Base-by-base conservation (phyloP, 2,888 invertebrate species). In the Nomada goodeniana region DNA sequence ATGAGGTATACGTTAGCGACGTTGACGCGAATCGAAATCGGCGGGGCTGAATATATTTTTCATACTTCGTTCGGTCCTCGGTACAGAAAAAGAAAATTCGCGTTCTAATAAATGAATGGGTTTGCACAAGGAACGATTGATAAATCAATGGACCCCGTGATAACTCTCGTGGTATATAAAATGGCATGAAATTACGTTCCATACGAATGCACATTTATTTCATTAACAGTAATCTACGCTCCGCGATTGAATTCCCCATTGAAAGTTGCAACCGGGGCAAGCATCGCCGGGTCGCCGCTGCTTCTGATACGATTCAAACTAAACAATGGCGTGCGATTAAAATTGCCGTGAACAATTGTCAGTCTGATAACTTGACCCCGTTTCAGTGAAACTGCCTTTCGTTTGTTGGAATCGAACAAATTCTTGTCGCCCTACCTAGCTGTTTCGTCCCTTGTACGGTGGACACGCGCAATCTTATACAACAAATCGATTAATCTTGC, bases 181-280 rank as follows among this genome's bases (percentile, higher is more conserved):
- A 4, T 44, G 52, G 11, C 42, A 47, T n/a, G 36, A 20, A 47
- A 61, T 29, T 47, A 44, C 63, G 44, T 20, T 44, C 36, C 7
- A 36, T 36, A 36, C 36, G 36, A 36, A 36, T 36, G 44, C 29
- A 26, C 20, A 29, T 79, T 73, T 78, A 73, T 85, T 75, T 85
- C 63, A 63, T 50, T 64, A 57, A 26, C 23, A 26, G 36, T 36
- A 68, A 85, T 68, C 74, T 72, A 36, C 64, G 71, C 11, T 52
- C 42, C 44, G 60, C 36, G 44, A 53, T 70, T 36, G 57, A 71
- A 65, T 69, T 63, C 61, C 61, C 50, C 47, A 64, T 74, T 73
- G 67, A 59, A 63, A 64, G 44, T 76, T 85, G 60, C 47, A 85
- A 85, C 78, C 76, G 82, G 85, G 74, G 36, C 85, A 78, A 42